Conservation (phyloP, 1,140 invertebrate species). For the Ceratoteleas bidentatus region DNA sequence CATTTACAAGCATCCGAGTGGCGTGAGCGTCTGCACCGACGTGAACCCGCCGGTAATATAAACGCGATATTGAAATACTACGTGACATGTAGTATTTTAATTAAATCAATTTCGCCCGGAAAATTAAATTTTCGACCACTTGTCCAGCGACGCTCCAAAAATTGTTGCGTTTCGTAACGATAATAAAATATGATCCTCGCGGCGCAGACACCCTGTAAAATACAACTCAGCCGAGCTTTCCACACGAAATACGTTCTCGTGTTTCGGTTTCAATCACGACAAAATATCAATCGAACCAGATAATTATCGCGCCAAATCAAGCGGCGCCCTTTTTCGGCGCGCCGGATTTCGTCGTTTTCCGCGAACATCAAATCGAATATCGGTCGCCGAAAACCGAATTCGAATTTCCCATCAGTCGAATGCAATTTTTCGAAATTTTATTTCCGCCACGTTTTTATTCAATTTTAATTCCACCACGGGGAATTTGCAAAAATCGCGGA, state of each 20-base stretch:
- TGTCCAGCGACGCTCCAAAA: slow-evolving; percentile 29
- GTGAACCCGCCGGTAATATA: slow-evolving; percentile 32
- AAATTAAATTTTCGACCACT: slow-evolving; percentile 53
- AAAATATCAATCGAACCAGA: slow-evolving; percentile 33
- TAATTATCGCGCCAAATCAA: slow-evolving; percentile 37
- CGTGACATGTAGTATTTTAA: slow-evolving; percentile 41
- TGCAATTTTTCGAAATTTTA: too few relatives aligned
- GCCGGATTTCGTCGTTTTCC: not conserved
- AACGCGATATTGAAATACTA: slow-evolving; percentile 55
- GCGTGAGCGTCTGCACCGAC: slow-evolving; percentile 8
- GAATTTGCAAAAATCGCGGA: too few relatives aligned
- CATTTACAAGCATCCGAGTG: slow-evolving; percentile 46
- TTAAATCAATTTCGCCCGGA: slow-evolving; percentile 56
- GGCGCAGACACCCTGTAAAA: not conserved
- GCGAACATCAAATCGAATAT: not conserved
- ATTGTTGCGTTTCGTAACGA: slow-evolving; percentile 42
- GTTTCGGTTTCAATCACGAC: slow-evolving; percentile 25
- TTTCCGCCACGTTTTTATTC: too few relatives aligned
- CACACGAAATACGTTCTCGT: slow-evolving; percentile 11
- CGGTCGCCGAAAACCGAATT: too few relatives aligned
- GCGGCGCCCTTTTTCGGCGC: not conserved
- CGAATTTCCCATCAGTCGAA: too few relatives aligned
- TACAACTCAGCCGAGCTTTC: not conserved
- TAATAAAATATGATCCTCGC: slow-evolving; percentile 42
- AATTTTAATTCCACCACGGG: too few relatives aligned